Evolutionary conservation across 1,140 invertebrate genomes (phyloP).

Genomic region (Coenobita brevimanus): DNA sequence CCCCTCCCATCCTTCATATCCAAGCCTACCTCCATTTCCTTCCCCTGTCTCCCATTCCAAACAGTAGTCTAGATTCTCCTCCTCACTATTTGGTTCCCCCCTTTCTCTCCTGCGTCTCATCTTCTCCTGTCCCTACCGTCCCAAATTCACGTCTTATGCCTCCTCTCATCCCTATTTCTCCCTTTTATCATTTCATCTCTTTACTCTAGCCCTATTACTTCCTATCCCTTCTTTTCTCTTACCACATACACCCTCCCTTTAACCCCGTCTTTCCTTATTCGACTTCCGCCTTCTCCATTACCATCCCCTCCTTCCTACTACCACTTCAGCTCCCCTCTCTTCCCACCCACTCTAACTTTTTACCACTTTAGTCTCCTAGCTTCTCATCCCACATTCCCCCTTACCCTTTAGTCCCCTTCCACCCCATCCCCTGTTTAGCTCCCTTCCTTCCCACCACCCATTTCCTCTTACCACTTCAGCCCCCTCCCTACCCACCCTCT

Average conservation of each 20-base stretch:
- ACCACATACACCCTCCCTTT: not conserved
- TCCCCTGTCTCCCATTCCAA: not conserved
- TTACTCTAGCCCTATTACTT: not conserved
- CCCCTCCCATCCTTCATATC: too few relatives aligned
- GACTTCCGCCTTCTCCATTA: too few relatives aligned
- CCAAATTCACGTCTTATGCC: not conserved
- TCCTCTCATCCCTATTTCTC: too few relatives aligned
- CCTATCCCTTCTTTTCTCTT: not conserved
- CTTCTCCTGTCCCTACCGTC: not conserved
- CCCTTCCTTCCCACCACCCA: not conserved
- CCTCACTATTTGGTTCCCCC: not conserved
- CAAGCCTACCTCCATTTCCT: not conserved
- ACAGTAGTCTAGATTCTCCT: not conserved
- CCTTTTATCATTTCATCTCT: not conserved
- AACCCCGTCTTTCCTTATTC: too few relatives aligned
- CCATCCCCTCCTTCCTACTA: not conserved
- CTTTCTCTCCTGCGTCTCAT: not conserved
- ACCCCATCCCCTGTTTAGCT: not conserved
- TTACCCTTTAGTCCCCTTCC: not conserved
- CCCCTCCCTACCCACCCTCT: not conserved
- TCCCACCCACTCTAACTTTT: too few relatives aligned
- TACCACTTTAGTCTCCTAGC: not conserved
- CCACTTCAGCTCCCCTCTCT: not conserved
- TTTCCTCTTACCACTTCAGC: not conserved
- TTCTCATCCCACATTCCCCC: not conserved